phyloP scores from a whole-genome alignment of 2,888 invertebrate genomes.

The Physocephala rufipes region DNA sequence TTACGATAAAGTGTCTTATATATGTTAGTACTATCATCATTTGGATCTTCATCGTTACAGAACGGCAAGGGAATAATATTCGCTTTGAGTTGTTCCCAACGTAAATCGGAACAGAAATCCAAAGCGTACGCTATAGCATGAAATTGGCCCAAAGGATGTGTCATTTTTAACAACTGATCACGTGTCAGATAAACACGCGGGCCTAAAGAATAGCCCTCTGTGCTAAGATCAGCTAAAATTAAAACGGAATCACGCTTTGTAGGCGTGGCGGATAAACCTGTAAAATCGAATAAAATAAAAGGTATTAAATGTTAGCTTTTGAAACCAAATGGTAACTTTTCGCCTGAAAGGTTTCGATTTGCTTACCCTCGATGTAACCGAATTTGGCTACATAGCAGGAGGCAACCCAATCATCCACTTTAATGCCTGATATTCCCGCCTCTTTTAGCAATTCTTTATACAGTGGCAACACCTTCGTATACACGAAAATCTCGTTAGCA shows the following conservation, averaged over 20 bases:
- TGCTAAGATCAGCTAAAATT: constrained; percentile 58
- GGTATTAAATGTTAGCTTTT: too few species aligned
- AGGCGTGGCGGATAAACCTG: constrained; percentile 49
- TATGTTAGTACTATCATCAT: constrained; percentile 47
- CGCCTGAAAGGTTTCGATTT: not conserved
- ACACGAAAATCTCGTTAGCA: constrained; percentile 60
- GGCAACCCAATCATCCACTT: constrained; percentile 53
- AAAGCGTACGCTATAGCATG: constrained; percentile 60
- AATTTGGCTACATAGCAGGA: constrained; percentile 55
- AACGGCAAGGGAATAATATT: constrained; percentile 56
- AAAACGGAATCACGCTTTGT: constrained; percentile 54
- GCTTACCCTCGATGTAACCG: constrained; percentile 55
- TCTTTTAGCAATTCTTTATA: constrained; percentile 53
- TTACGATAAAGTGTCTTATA: constrained; percentile 55
- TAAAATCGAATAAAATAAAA: too few species aligned
- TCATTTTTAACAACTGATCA: constrained; percentile 57
- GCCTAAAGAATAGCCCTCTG: constrained; percentile 57
- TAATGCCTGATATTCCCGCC: constrained; percentile 29
- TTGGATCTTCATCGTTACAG: constrained; percentile 43
- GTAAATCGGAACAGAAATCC: constrained; percentile 50
- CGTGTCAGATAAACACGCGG: constrained; percentile 56
- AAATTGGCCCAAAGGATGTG: constrained; percentile 54
- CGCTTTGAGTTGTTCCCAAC: constrained; percentile 51
- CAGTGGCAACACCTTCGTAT: constrained; percentile 57
- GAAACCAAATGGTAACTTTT: not conserved